Evolutionary conservation across 2,797 vertebrate genomes (phyloP), one percentile per base, ranked within the genome.

Genomic region (Hirundo rustica): DNA sequence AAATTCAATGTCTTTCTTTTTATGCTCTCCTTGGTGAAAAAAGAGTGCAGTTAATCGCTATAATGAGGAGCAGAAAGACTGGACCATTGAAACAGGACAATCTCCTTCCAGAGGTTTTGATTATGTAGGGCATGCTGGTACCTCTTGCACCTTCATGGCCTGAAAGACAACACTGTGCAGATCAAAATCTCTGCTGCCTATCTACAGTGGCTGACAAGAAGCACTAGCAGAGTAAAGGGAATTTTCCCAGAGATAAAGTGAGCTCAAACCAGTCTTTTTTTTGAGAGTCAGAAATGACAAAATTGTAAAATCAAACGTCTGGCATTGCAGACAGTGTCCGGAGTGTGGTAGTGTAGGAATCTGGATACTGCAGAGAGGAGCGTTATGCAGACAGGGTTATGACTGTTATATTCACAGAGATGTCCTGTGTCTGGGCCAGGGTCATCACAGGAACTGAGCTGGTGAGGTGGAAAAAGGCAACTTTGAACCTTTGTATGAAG

Each of bases 401-500:
- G 58, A 40, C 29, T 71, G 7, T 36, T 1, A 0, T 36, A 47
- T 60, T 87, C 65, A 76, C 26, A n/a, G 29, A 61, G 27, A 27
- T 50, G 36, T 19, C 58, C 50, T 40, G 2, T 53, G 30, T 55
- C 54, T 85, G 21, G 23, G 73, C 30, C 32, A 73, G 73, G 29
- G 25, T 85, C 57, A 76, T 45, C 45, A 67, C 3, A 62, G 85
- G 75, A 82, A 65, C 57, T 30, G 78, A 89, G n/a, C 61, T 90
- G 47, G 64, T 77, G 61, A 26, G 66, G 57, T 94, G 94, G 84
- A 93, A 81, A 89, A 93, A 91, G 67, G 67, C 88, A 84, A 57
- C 30, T 64, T 58, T 72, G 83, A 82, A 77, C 73, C 44, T 88
- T 87, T 18, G 4, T 61, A 67, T 44, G 55, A 88, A 97, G 95